Base-by-base conservation (phyloP, 2,888 invertebrate genomes). In the Drosophila monieri region DNA sequence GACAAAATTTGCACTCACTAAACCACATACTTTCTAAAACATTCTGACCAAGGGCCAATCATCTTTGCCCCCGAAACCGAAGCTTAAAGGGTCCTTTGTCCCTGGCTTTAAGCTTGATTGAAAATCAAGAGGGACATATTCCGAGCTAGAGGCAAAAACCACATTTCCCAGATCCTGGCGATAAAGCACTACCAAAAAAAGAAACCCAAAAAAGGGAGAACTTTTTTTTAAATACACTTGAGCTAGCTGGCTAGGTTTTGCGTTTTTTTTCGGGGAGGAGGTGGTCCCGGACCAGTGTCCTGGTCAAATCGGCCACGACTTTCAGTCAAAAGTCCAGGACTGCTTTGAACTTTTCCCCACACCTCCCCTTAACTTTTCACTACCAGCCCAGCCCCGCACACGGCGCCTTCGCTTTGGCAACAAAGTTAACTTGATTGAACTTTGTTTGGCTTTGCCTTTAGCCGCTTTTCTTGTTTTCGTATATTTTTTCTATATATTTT, bases 401-500 rank as follows among this genome's bases (percentile, higher is more conserved):
- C 69, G 74, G 70, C 66, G 58, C 77, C 76, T 73, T 77, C 79
- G 71, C 70, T 78, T 83, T 79, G 79, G 77, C 75, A 83, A 83
- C 83, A 83, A 83, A 83, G 83, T 81, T 83, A 83, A 83, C 85
- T 85, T 83, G 85, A 83, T 83, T 83, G 83, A 85, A 83, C 83
- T 83, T 83, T 83, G 85, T 85, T 83, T 81, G 85, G 81, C 80
- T 81, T 77, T 78, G 78, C 77, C 84, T 76, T 79, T 74, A 71
- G 81, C 77, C 79, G 76, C 67, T 84, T 80, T 77, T 65, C 74
- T 57, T 80, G 43, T 49, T 53, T 53, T 53, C 53, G 15, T 30
- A 41, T 64, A 54, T 65, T 44, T 46, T 18, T 27, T 53, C 68
- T 65, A 6, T 15, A 6, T 39, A n/a, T 15, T 39, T 67, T 67